Conservation (phyloP, 2,113 vertebrate genomes). For the Phalacrocorax pelagicus region DNA sequence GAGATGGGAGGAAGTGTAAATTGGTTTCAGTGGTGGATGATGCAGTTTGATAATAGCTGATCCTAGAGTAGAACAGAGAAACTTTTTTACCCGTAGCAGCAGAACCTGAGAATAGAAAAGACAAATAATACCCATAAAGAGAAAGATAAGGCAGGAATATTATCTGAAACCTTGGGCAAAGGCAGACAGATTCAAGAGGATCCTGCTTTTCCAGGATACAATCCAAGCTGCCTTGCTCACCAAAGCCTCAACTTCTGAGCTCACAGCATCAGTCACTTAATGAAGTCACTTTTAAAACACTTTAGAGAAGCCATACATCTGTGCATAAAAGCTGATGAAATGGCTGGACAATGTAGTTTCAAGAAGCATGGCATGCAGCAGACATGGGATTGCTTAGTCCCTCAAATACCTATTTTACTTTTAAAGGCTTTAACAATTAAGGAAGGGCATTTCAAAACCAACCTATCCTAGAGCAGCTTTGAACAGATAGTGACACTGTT, state of each 20-base stretch:
- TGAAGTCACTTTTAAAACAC: not conserved
- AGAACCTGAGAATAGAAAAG: not conserved
- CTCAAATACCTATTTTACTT: not conserved
- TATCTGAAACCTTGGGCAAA: not conserved
- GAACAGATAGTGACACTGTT: not conserved
- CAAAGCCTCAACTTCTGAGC: not conserved
- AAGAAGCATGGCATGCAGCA: not conserved
- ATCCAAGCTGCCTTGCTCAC: not conserved
- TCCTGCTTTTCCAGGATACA: not conserved
- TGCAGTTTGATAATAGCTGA: not conserved
- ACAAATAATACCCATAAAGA: not conserved
- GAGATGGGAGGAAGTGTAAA: not conserved
- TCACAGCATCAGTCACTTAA: not conserved
- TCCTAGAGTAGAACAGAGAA: not conserved
- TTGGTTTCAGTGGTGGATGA: not conserved
- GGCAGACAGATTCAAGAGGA: not conserved
- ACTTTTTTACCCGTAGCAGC: not conserved
- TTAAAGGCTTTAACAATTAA: not conserved
- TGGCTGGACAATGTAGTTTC: not conserved
- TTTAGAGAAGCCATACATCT: not conserved
- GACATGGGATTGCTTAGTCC: not conserved
- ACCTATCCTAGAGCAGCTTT: not conserved
- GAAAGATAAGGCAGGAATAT: not conserved
- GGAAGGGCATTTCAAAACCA: not conserved
- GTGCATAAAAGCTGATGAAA: not conserved